These are phyloP conservation scores for Morpho achilles DNA, from an alignment of 2,888 invertebrate species.

Conservation along the genomic window DNA sequence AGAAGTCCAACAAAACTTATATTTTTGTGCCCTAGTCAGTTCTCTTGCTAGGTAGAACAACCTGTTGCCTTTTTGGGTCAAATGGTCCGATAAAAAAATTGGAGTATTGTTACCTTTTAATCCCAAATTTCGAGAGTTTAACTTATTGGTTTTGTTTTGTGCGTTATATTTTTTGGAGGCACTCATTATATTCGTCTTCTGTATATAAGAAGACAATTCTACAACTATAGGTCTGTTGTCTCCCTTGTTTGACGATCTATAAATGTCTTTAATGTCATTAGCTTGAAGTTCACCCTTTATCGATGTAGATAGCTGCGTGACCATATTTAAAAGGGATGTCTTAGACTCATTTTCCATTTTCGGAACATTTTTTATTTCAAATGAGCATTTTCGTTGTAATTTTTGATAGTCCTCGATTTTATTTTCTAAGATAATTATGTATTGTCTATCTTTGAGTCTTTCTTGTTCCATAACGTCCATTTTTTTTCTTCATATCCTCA, in stretches of 20 bases:
- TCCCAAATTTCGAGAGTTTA: conserved; percentile 14
- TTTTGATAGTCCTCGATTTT: conserved; percentile 14
- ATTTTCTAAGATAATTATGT: conserved; percentile 11
- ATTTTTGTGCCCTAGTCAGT: conserved; percentile 7
- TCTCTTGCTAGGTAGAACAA: conserved; percentile 12
- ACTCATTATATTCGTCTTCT: conserved; percentile 13
- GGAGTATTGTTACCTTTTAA: conserved; percentile 14
- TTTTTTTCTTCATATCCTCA: not conserved
- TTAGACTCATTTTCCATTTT: conserved; percentile 13
- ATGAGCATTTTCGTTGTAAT: conserved; percentile 12
- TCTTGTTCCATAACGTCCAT: not conserved
- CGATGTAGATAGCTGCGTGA: too few species aligned
- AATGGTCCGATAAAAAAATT: conserved; percentile 10
- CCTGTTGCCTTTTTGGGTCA: conserved; percentile 14
- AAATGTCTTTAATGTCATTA: too few species aligned
- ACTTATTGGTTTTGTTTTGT: conserved; percentile 13
- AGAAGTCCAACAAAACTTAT: conserved; percentile 12
- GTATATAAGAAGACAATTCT: conserved; percentile 17
- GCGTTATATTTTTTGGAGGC: conserved; percentile 16
- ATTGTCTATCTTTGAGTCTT: conserved; percentile 13
- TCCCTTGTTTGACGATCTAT: too few species aligned
- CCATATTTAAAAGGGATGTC: conserved; percentile 10
- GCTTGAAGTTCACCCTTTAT: too few species aligned
- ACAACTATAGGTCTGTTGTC: conserved; percentile 13
- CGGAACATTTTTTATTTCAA: conserved; percentile 16